A percentile compares a stretch with the other conserved stretches of the same genome.
phyloP scores from a whole-genome alignment of 2,888 invertebrate genomes.

The Saturnia japonica region DNA sequence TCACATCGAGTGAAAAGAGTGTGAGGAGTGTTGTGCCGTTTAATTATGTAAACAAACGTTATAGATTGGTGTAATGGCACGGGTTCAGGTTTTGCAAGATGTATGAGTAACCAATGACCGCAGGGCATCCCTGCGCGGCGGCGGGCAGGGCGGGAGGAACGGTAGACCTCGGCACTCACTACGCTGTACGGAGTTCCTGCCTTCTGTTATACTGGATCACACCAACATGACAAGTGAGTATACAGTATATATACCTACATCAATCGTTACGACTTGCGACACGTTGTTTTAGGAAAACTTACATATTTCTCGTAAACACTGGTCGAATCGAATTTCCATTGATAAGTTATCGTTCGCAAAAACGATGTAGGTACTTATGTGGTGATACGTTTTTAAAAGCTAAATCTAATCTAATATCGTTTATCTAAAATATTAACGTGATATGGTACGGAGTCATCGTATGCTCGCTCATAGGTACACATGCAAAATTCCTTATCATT shows the following conservation, averaged over 20 bases:
- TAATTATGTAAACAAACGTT: conserved; percentile 54
- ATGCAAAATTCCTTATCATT: conserved; percentile 13
- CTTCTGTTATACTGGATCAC: conserved; percentile 43
- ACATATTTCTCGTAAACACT: conserved; percentile 19
- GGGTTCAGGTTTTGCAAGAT: conserved; percentile 65
- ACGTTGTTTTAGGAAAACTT: background rate
- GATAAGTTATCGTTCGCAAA: conserved; percentile 32
- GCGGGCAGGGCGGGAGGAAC: conserved; percentile 49
- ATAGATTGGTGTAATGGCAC: conserved; percentile 52
- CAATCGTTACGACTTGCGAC: conserved; percentile 15
- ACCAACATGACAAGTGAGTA: conserved; percentile 53
- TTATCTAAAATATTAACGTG: conserved; percentile 25
- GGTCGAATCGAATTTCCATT: conserved; percentile 18
- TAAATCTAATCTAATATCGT: conserved; percentile 32
- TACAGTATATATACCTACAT: conserved; percentile 21
- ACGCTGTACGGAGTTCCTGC: conserved; percentile 42
- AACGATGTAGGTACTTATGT: conserved; percentile 27
- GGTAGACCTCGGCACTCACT: conserved; percentile 48
- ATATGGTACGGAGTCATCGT: conserved; percentile 18
- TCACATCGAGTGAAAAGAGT: conserved; percentile 36
- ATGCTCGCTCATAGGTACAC: conserved; percentile 13
- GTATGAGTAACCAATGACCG: conserved; percentile 73
- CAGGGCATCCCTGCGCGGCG: conserved; percentile 65
- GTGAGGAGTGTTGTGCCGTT: conserved; percentile 47
- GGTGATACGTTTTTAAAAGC: conserved; percentile 28